Conservation (phyloP, 2,888 invertebrate genomes). For the Synanthedon andrenaeformis region DNA sequence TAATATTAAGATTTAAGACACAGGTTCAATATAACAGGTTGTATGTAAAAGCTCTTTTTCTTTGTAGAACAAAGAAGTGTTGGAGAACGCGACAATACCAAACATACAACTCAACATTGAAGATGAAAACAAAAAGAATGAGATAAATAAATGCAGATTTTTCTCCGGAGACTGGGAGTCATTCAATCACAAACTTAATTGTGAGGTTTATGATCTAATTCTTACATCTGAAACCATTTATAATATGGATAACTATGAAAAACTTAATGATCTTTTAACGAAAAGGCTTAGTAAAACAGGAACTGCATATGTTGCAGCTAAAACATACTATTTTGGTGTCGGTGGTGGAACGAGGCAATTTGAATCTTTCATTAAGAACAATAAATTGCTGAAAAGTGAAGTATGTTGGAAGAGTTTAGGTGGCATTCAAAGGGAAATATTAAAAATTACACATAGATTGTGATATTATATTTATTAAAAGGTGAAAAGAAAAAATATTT, state of each 20-base stretch:
- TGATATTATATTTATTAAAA: not conserved
- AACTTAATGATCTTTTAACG: constrained; percentile 78
- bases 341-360: constrained; percentile 89
- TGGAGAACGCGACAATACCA: constrained; percentile 83
- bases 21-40: no score
- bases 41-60: no score
- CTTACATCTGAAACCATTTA: constrained; percentile 95
- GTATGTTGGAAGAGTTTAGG: constrained; percentile 74
- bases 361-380: constrained; percentile 70
- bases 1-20: no score
- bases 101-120: constrained; percentile 79
- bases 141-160: constrained; percentile 62
- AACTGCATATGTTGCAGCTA: constrained; percentile 82
- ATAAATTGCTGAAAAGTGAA: constrained; percentile 64
- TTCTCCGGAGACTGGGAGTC: constrained; percentile 83
- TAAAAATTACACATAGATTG: constrained; percentile 51
- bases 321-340: constrained; percentile 94
- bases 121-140: constrained; percentile 37
- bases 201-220: constrained; percentile 81
- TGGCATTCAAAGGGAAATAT: constrained; percentile 75
- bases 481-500: not conserved
- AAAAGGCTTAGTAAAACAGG: constrained; percentile 74
- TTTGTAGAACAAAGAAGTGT: constrained; percentile 84
- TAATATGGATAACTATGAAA: constrained; percentile 81
- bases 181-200: constrained; percentile 53